Base-by-base conservation (phyloP, 2,888 invertebrate species). In the Crematogaster levior region DNA sequence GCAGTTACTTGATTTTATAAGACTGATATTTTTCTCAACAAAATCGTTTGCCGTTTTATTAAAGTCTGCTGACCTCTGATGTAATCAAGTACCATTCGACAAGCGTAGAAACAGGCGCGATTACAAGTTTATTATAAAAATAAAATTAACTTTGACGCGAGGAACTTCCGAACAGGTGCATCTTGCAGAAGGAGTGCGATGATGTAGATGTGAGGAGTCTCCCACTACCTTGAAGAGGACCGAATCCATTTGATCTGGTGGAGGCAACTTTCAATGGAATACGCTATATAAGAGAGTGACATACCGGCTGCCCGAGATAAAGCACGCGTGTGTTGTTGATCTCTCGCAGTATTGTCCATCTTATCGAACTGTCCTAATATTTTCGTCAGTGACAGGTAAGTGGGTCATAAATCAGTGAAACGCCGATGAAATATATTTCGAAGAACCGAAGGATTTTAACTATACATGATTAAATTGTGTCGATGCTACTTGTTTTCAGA, bases 211-310 rank as follows among this genome's bases (percentile, higher is more conserved):
- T 27, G 60, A 63, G 40, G 30, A 46, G 56, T 82, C 90, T 87
- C 88, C 91, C 92, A 90, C 88, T 85, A 82, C 82, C 80, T 83
- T 79, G 82, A 86, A 83, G 84, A 86, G 87, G 81, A 89, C 65
- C 86, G 84, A 84, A 90, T 79, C 56, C 43, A 87, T 84, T 88
- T 90, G 81, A 88, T 83, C 85, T 91, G 92, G 93, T 92, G 93
- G 93, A 93, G 93, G 94, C 88, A 93, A 94, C 93, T 94, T 93
- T 94, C 94, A 93, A 93, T 90, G 91, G 90, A 88, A 88, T 90
- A 89, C 90, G 91, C 93, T 94, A 94, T 94, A 94, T 94, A 94
- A 94, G 93, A 91, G 94, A 94, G 92, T 91, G 94, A 90, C 92
- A 89, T 88, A 90, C 90, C 91, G 93, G 92, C 90, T 91, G 91